Evolutionary conservation across 2,797 vertebrate species (phyloP).

Genomic region (Austrolebias charrua): DNA sequence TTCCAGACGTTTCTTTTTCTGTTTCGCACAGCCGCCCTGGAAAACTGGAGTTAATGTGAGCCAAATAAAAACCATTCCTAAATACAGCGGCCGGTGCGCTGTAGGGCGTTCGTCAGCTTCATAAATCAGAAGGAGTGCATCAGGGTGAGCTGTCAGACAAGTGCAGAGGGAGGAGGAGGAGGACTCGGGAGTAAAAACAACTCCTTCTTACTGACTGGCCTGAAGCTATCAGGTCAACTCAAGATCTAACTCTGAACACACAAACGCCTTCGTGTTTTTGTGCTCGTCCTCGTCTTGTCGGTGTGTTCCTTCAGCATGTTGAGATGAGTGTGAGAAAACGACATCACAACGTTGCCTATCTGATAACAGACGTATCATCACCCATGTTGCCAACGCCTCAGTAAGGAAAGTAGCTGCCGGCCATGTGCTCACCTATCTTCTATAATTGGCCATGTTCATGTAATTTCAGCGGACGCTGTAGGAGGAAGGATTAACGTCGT

Average conservation of each 20-base stretch:
- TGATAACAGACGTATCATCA: too few species aligned
- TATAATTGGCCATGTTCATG: too few species aligned
- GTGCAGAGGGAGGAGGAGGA: conserved; percentile 17
- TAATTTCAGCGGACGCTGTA: too few species aligned
- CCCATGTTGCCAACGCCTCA: too few species aligned
- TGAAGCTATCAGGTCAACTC: conserved; percentile 29
- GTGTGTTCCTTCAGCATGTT: too few species aligned
- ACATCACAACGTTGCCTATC: too few species aligned
- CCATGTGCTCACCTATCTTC: too few species aligned
- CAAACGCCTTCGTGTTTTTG: neutral
- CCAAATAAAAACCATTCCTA: neutral
- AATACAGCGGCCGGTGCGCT: conserved; percentile 3
- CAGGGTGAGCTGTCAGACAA: conserved; percentile 12
- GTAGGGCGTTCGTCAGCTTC: conserved; percentile 8
- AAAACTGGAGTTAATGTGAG: neutral
- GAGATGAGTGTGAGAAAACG: too few species aligned
- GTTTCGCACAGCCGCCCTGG: conserved; percentile 12
- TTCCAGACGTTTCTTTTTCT: neutral
- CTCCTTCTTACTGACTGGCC: conserved; percentile 24
- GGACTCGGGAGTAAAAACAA: too few species aligned
- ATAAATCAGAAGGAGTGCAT: conserved; percentile 6
- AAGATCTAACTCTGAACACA: conserved; percentile 3
- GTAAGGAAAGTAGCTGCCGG: too few species aligned
- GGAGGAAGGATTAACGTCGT: too few species aligned
- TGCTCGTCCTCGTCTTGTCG: neutral